Base-by-base conservation (phyloP, 2,888 invertebrate species). In the Hypomecis punctinalis region DNA sequence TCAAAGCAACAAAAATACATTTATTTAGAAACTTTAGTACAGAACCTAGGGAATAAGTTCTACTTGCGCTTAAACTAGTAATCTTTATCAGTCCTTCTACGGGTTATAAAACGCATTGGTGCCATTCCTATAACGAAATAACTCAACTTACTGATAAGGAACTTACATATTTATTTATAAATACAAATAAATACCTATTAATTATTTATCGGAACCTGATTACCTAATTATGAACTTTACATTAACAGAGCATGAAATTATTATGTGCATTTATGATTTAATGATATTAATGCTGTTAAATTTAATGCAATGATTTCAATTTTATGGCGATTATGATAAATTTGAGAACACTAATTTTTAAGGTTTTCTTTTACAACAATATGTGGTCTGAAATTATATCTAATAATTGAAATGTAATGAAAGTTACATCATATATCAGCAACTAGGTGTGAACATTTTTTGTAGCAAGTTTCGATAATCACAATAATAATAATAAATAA, bases 211-310 rank as follows among this genome's bases (percentile, higher is more conserved):
- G 52, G 8, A 52, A 6, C 10, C 36, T 8, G 13, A 52, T 40
- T 40, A 23, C 40, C 40, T 40, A 49, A 49, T 49, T 49, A 36
- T 11, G 11, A 13, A 39, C 13, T 51, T 51, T 8, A 39, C 13
- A 13, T 37, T 51, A 9, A 51, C 51, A 39, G 37, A 42, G 40
- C 42, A 42, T 53, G 53, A 53, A 42, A 42, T 53, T 53, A 53
- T 36, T 53, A n/a, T 53, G 42, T 42, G 42, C 42, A 42, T 53
- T 2, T 23, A 23, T 23, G 23, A 23, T 23, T 23, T 23, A 23
- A 23, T 23, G 3, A 23, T 23, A 23, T 2, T 23, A 23, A 23
- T 23, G 23, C 23, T 23, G 23, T 23, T 23, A 23, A 23, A 23
- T 23, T 23, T 23, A 23, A 23, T 23, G 23, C 23, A 23, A 23